Base-by-base conservation (phyloP, 2,113 vertebrate species). In the Anas platyrhynchos region DNA sequence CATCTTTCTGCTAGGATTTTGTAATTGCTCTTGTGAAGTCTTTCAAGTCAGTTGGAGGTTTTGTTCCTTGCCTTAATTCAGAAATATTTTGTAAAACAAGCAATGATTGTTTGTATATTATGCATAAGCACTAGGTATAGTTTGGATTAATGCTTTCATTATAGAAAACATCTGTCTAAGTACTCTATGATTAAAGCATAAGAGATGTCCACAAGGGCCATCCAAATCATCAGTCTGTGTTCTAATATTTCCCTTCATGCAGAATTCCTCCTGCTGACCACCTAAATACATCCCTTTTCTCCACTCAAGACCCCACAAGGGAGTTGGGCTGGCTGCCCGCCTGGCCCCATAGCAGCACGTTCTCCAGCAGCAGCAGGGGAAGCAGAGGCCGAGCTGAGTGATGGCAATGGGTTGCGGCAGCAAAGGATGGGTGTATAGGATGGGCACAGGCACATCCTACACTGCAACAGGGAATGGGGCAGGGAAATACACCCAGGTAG, bases 401-500 rank as follows among this genome's bases (percentile, higher is more conserved):
- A 23, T 7, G 55, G 13, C 56, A 56, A 84, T 52, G 23, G 56
- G 20, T 38, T 46, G 25, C 58, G 83, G 58, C 91, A 76, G 63
- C 63, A 50, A 76, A 93, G 79, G 63, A 87, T 56, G 46, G 63
- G 27, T 66, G 26, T 2, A 8, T 5, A 16, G 50, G 58, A 50
- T 38, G 2, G 31, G 38, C 17, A n/a, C 68, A 52, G 58, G 27
- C 80, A 27, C 69, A 67, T 58, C 52, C 44, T 56, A 31, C 74
- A 38, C 20, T 16, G 58, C 44, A 9, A 4, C 44, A 23, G 25
- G 62, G 62, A 43, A 74, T 2, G 17, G 36, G 15, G 7, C 4
- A 25, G 62, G 62, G 43, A 72, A 86, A 81, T 0, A 0, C 52
- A 67, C 6, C 16, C 1, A 3, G 23, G 16, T 3, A 29, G 27